These are phyloP conservation scores for Drosophila sulfurigaster DNA, from an alignment of 1,140 invertebrate species.

Conservation along the genomic window DNA sequence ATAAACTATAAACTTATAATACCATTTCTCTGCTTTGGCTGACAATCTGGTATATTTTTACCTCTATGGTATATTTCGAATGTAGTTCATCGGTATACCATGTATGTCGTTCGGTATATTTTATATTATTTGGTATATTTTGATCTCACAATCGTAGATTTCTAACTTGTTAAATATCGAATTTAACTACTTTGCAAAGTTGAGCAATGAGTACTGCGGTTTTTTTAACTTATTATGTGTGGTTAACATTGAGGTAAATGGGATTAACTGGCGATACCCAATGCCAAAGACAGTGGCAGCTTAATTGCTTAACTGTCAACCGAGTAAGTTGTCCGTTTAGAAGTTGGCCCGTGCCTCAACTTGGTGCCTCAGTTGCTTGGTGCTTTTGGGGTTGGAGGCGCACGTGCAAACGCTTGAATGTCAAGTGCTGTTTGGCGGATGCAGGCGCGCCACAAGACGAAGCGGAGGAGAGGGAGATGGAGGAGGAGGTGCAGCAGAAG, in stretches of 20 bases:
- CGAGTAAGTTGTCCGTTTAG: constrained; percentile 40
- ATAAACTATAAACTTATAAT: no score
- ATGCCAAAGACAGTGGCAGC: constrained; percentile 66
- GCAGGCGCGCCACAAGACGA: constrained; percentile 38
- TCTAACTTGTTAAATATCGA: no score
- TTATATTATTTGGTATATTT: no score
- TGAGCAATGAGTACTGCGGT: neutral
- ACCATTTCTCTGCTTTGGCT: no score
- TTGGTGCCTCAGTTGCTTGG: constrained; percentile 9
- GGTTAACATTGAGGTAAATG: constrained; percentile 43
- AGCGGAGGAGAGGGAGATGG: constrained; percentile 9
- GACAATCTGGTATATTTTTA: no score
- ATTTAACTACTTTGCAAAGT: no score
- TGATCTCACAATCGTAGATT: no score
- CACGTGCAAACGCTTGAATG: constrained; percentile 69
- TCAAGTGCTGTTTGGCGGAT: constrained; percentile 64
- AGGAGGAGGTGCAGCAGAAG: neutral
- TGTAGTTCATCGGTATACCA: no score
- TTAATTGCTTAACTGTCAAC: constrained; percentile 40
- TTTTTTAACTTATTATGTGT: constrained; percentile 5
- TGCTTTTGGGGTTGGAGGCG: neutral
- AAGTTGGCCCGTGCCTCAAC: neutral
- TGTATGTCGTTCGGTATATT: no score
- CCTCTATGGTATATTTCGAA: no score
- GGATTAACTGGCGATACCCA: constrained; percentile 54